Evolutionary conservation across 2,113 vertebrate species (phyloP).

Genomic region (Gavia stellata): DNA sequence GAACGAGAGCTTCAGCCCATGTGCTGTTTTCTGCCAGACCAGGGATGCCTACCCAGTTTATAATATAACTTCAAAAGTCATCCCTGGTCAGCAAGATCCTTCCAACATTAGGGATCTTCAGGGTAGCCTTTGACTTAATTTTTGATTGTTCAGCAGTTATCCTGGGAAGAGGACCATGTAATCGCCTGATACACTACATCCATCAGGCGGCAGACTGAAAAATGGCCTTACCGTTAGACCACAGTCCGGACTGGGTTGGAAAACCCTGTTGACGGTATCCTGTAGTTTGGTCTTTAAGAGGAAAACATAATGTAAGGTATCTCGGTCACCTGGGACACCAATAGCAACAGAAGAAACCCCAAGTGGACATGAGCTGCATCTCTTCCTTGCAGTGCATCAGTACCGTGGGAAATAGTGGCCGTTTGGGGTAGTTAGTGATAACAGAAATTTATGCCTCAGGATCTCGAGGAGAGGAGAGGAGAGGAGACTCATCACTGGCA

Average conservation of each 20-base stretch:
- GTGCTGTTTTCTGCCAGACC: background rate
- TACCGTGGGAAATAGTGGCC: background rate
- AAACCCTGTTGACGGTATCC: background rate
- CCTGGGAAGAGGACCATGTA: background rate
- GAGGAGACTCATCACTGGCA: background rate
- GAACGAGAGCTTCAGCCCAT: background rate
- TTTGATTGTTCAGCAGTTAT: background rate
- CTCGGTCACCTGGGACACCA: background rate
- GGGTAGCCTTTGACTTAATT: background rate
- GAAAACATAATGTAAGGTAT: background rate
- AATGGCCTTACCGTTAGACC: background rate
- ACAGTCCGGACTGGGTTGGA: background rate
- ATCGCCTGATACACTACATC: fast-evolving
- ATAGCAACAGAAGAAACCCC: background rate
- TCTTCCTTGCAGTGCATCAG: background rate
- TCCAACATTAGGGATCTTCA: background rate
- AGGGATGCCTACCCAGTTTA: background rate
- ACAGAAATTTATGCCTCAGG: background rate
- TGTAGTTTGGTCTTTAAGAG: background rate
- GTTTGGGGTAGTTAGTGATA: background rate
- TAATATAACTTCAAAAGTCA: background rate
- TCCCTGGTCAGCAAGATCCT: background rate
- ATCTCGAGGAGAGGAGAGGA: background rate
- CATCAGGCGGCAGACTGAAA: background rate
- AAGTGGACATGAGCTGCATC: background rate